phyloP scores from a whole-genome alignment of 92 coral and sea anemone genomes.

The Epizoanthus illoricatus region DNA sequence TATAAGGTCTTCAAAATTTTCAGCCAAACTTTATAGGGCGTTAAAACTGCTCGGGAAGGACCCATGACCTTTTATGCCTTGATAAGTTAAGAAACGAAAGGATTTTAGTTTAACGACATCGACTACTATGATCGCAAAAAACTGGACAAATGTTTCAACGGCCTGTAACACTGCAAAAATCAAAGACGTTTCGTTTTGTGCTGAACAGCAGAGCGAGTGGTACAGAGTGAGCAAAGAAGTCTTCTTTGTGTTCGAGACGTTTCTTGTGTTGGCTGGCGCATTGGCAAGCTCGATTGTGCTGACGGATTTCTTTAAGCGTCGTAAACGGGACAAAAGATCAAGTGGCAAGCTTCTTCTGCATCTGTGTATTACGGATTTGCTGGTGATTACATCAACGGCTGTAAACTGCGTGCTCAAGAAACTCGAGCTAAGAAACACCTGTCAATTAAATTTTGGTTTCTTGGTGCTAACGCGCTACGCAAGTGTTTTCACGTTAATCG shows the following conservation, averaged over 20 bases:
- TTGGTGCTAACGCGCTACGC: constrained; percentile 11
- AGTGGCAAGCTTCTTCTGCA: constrained; percentile 14
- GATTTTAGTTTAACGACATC: too few relatives aligned
- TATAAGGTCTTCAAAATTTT: too few relatives aligned
- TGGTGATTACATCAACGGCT: constrained; percentile 10
- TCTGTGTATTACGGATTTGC: constrained; percentile 17
- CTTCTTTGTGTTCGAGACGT: neutral
- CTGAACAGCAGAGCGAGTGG: neutral
- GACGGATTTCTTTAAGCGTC: constrained; percentile 18
- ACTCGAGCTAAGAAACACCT: neutral
- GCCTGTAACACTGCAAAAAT: neutral
- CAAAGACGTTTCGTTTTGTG: neutral
- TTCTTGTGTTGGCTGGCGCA: constrained; percentile 6
- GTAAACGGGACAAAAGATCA: constrained; percentile 10
- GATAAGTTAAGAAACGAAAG: too few relatives aligned
- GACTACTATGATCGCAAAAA: neutral
- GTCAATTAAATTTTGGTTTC: neutral
- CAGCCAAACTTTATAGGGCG: too few relatives aligned
- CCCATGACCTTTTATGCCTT: too few relatives aligned
- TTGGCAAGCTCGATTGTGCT: neutral
- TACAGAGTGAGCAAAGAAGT: neutral
- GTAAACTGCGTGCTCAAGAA: constrained; percentile 1
- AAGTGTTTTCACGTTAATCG: constrained; percentile 12
- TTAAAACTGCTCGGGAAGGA: too few relatives aligned
- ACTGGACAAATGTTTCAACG: neutral